Evolutionary conservation across 2,888 invertebrate genomes (phyloP).

Genomic region (Nineta flava): DNA sequence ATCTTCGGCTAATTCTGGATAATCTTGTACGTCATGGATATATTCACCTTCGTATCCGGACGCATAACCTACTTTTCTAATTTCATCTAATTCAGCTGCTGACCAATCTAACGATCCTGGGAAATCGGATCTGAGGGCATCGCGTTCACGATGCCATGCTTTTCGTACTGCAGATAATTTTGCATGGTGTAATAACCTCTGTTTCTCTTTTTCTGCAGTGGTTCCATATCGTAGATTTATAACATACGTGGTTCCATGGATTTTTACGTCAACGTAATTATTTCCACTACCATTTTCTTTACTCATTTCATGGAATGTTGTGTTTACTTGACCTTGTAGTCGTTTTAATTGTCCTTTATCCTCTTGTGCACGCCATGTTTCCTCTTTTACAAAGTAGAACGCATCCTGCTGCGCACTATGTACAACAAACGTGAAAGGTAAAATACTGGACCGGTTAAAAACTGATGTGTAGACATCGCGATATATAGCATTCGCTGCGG

Average conservation of each 20-base stretch:
- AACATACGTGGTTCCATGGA: constrained; percentile 78
- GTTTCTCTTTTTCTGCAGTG: constrained; percentile 75
- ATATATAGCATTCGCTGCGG: constrained; percentile 80
- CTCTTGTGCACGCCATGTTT: constrained; percentile 76
- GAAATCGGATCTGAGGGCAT: constrained; percentile 61
- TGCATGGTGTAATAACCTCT: constrained; percentile 79
- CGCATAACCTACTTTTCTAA: constrained; percentile 68
- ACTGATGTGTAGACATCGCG: constrained; percentile 85
- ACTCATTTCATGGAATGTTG: constrained; percentile 71
- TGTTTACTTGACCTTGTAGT: constrained; percentile 78
- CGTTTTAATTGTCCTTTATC: constrained; percentile 80
- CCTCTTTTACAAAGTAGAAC: constrained; percentile 86
- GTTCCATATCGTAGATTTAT: constrained; percentile 92
- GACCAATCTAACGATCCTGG: constrained; percentile 74
- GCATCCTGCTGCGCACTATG: constrained; percentile 82
- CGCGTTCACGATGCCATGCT: constrained; percentile 87
- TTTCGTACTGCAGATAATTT: constrained; percentile 72
- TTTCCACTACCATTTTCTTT: constrained; percentile 55
- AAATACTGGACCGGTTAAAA: constrained; percentile 72
- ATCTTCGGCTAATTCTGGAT: constrained; percentile 90
- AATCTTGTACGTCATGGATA: constrained; percentile 74
- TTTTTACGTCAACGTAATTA: constrained; percentile 72
- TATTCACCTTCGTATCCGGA: constrained; percentile 82
- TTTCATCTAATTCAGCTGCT: constrained; percentile 74
- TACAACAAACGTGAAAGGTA: constrained; percentile 76